Evolutionary conservation across 2,888 invertebrate genomes (phyloP).

Genomic region (Caenorhabditis becei): DNA sequence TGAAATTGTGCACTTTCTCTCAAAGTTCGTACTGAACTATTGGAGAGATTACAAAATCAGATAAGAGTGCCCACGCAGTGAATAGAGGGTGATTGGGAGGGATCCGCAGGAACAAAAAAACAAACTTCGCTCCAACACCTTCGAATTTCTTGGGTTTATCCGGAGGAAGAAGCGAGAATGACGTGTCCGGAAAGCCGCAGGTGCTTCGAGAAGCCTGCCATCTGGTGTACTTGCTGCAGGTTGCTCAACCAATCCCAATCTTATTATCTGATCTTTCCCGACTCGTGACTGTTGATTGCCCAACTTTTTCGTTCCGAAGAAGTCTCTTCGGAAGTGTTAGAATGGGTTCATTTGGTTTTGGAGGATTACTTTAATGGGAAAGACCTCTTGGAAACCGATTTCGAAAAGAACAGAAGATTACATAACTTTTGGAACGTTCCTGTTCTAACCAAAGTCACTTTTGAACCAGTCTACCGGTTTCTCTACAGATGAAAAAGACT

Average conservation of each 20-base stretch:
- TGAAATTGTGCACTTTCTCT: not conserved
- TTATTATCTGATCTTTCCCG: not conserved
- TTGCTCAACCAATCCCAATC: slow-evolving; percentile 13
- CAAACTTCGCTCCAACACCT: not conserved
- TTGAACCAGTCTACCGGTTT: too few species aligned
- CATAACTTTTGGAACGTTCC: too few species aligned
- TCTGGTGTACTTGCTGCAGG: slow-evolving; percentile 29
- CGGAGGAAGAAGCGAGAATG: not conserved
- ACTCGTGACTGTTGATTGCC: not conserved
- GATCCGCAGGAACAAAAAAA: too few species aligned
- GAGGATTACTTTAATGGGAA: too few species aligned
- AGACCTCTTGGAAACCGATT: too few species aligned
- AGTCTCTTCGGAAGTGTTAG: too few species aligned
- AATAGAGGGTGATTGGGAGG: not conserved
- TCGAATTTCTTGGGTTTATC: not conserved
- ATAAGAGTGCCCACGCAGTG: not conserved
- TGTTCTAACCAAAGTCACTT: too few species aligned
- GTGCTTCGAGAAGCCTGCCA: slow-evolving; percentile 30
- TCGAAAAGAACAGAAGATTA: too few species aligned
- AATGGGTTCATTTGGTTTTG: too few species aligned
- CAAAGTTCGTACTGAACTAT: slow-evolving; percentile 1
- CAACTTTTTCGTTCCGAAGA: too few species aligned
- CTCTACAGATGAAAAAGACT: too few species aligned
- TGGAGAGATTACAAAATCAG: not conserved
- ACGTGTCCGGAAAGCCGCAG: not conserved